Conservation (phyloP, 2,113 vertebrate genomes). For the Chitala chitala region DNA sequence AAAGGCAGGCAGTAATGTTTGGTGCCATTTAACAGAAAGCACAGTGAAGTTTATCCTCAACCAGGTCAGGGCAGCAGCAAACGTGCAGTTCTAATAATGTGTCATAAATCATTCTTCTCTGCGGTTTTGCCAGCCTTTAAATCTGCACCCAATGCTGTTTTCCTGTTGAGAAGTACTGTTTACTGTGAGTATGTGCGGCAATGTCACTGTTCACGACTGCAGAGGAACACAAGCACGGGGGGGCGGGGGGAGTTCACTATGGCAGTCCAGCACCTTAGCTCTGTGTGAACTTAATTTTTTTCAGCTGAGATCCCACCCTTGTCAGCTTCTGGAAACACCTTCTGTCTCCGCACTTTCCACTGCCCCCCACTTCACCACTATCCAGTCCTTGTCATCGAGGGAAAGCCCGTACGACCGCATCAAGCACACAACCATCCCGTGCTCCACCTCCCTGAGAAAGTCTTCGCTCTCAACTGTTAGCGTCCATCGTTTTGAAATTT, state of each 20-base stretch:
- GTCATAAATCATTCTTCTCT: slow-evolving; percentile 8
- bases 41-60: slow-evolving; percentile 27
- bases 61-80: slow-evolving; percentile 28
- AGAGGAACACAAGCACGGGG: background rate
- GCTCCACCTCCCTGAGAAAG: slow-evolving; percentile 22
- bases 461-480: slow-evolving; percentile 37
- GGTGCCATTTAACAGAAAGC: slow-evolving; percentile 28
- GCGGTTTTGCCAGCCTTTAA: slow-evolving; percentile 36
- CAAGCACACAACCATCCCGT: slow-evolving; percentile 27
- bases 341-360: slow-evolving; percentile 18
- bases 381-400: background rate
- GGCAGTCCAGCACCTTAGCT: too few species aligned
- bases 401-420: slow-evolving; percentile 34
- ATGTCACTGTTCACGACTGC: background rate
- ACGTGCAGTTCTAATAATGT: slow-evolving; percentile 24
- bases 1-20: too few species aligned
- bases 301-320: slow-evolving; percentile 44
- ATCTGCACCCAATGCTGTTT: slow-evolving; percentile 20
- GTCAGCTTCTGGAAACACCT: slow-evolving; percentile 27
- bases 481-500: too few species aligned
- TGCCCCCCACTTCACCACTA: background rate
- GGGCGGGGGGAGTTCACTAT: background rate
- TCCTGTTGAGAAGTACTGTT: slow-evolving; percentile 19
- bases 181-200: slow-evolving; percentile 20
- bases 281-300: slow-evolving; percentile 40